Percentiles rank a stretch among this genome's conserved stretches.
Evolutionary conservation across 1,140 invertebrate species (phyloP).

Genomic region (Diorhabda elongata): DNA sequence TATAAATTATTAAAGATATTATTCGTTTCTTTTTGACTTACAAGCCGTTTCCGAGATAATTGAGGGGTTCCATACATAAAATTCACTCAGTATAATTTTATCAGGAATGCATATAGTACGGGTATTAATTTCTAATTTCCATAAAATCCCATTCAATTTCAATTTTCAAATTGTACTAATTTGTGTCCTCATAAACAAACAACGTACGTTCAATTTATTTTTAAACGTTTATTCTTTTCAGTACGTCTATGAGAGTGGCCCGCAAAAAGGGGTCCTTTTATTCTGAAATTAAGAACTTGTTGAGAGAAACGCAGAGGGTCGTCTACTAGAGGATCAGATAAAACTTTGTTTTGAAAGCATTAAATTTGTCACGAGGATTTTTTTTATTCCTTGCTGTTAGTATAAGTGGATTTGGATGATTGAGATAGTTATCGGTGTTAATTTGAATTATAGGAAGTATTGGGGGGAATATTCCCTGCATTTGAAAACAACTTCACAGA

Average conservation of each 20-base stretch:
- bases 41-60: too few species aligned
- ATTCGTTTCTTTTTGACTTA: too few species aligned
- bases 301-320: slow-evolving; percentile 9
- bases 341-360: slow-evolving; percentile 10
- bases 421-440: neutral
- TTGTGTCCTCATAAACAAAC: too few species aligned
- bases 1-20: too few species aligned
- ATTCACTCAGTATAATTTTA: too few species aligned
- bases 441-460: neutral
- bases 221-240: neutral
- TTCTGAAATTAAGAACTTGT: slow-evolving; percentile 9
- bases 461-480: neutral
- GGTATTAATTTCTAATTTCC: too few species aligned
- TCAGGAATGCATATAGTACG: too few species aligned
- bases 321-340: neutral
- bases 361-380: slow-evolving; percentile 12
- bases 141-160: too few species aligned
- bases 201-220: too few species aligned
- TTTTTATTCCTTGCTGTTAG: slow-evolving; percentile 6
- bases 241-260: neutral
- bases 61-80: too few species aligned
- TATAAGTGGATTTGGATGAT: slow-evolving; percentile 9
- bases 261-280: slow-evolving; percentile 1
- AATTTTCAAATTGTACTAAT: too few species aligned
- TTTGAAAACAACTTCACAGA: neutral